phyloP scores from a whole-genome alignment of 2,113 vertebrate species.

The Saccopteryx leptura region DNA sequence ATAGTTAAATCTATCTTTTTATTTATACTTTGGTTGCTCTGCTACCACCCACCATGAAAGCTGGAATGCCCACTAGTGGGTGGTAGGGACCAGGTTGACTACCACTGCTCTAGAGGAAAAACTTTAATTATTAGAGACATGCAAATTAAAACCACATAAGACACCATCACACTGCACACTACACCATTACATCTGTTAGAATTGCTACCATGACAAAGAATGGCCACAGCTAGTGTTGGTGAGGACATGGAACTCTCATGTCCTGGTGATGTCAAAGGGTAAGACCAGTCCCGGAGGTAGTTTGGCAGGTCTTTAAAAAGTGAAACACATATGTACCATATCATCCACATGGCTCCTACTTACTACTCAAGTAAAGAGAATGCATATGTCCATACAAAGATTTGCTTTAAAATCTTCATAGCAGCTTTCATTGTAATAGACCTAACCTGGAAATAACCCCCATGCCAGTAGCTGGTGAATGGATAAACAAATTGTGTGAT shows the following conservation, averaged over 20 bases:
- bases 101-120: not conserved
- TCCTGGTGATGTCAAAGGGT: not conserved
- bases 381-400: not conserved
- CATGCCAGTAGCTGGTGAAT: not conserved
- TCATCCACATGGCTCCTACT: not conserved
- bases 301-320: not conserved
- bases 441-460: not conserved
- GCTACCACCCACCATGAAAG: too few species aligned
- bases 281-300: not conserved
- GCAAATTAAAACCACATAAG: not conserved
- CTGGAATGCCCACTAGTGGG: too few species aligned
- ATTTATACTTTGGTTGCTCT: too few species aligned
- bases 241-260: not conserved
- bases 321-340: not conserved
- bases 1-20: too few species aligned
- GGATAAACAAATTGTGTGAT: not conserved
- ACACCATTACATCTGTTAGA: too few species aligned
- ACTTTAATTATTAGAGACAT: not conserved
- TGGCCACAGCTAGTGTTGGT: not conserved
- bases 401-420: not conserved
- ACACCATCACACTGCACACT: not conserved
- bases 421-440: not conserved
- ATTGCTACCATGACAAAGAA: not conserved
- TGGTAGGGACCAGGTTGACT: too few species aligned
- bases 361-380: not conserved